phyloP scores from a whole-genome alignment of 2,888 invertebrate species.

The Lasioglossum zephyrum region DNA sequence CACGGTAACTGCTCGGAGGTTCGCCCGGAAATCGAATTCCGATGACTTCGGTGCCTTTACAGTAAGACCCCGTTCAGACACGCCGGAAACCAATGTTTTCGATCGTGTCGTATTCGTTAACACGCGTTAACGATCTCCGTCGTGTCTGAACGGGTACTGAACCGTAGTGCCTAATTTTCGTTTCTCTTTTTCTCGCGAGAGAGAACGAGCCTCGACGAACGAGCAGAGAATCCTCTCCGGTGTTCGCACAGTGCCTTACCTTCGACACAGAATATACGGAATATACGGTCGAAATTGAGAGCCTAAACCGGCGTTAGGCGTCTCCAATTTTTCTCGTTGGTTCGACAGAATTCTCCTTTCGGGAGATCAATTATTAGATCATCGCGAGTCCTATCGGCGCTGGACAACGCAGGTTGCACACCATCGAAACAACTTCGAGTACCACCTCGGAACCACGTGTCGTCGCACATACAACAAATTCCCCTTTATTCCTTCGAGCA shows the following conservation, averaged over 20 bases:
- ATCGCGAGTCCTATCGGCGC: constrained; percentile 17
- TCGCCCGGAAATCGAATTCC: constrained; percentile 44
- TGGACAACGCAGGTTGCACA: constrained; percentile 10
- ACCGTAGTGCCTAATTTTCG: constrained; percentile 55
- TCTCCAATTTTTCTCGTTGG: constrained; percentile 74
- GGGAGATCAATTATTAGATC: constrained; percentile 28
- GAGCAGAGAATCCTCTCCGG: constrained; percentile 33
- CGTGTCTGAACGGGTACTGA: not conserved
- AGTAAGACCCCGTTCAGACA: constrained; percentile 16
- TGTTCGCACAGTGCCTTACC: constrained; percentile 67
- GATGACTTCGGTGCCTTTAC: constrained; percentile 72
- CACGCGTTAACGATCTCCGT: no score
- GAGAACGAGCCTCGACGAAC: constrained; percentile 40
- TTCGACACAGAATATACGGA: constrained; percentile 20
- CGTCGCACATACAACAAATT: not conserved
- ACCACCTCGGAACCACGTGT: not conserved
- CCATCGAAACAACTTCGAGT: constrained; percentile 1
- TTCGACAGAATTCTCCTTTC: constrained; percentile 36
- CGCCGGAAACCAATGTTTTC: no score
- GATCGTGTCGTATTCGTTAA: no score
- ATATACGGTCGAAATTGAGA: constrained; percentile 74
- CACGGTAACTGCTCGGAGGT: not conserved
- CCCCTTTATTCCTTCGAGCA: not conserved
- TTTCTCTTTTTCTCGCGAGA: constrained; percentile 22
- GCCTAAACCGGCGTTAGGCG: constrained; percentile 76